Evolutionary conservation across 2,888 invertebrate species (phyloP).

Genomic region (Xiphydria camelus): DNA sequence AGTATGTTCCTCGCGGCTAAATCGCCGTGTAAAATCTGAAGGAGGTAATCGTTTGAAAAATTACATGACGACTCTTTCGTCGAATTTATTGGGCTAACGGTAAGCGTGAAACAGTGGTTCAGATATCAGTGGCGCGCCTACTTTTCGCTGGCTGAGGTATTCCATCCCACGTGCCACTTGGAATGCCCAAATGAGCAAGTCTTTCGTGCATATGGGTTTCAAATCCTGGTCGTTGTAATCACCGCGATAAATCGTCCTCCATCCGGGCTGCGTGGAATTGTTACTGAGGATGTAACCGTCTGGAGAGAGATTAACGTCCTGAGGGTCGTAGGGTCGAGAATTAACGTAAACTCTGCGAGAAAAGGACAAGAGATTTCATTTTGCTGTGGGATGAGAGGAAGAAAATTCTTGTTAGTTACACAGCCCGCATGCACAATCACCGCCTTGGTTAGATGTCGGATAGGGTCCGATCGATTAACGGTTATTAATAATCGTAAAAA

Average conservation of each 20-base stretch:
- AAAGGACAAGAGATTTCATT: constrained; percentile 67
- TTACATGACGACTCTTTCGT: not conserved
- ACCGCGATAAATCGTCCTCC: constrained; percentile 78
- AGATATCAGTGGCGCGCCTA: constrained; percentile 45
- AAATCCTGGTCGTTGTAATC: constrained; percentile 73
- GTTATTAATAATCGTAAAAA: too few species aligned
- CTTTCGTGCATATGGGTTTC: constrained; percentile 76
- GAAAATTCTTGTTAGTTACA: constrained; percentile 5
- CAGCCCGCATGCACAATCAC: not conserved
- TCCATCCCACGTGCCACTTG: constrained; percentile 96
- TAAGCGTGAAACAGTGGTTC: not conserved
- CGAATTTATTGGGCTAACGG: not conserved
- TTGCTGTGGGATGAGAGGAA: constrained; percentile 46
- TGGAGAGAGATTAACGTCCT: constrained; percentile 38
- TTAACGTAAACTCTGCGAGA: constrained; percentile 53
- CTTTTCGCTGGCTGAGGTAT: constrained; percentile 86
- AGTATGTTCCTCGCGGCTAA: constrained; percentile 90
- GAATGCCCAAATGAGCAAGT: constrained; percentile 87
- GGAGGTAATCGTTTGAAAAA: constrained; percentile 11
- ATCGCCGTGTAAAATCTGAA: constrained; percentile 81
- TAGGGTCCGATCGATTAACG: too few species aligned
- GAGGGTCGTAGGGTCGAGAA: constrained; percentile 35
- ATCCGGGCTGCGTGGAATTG: constrained; percentile 70
- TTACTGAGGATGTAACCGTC: constrained; percentile 61
- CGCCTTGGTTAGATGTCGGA: too few species aligned